Evolutionary conservation across 2,888 invertebrate species (phyloP).

Genomic region (Megamerina dolium): DNA sequence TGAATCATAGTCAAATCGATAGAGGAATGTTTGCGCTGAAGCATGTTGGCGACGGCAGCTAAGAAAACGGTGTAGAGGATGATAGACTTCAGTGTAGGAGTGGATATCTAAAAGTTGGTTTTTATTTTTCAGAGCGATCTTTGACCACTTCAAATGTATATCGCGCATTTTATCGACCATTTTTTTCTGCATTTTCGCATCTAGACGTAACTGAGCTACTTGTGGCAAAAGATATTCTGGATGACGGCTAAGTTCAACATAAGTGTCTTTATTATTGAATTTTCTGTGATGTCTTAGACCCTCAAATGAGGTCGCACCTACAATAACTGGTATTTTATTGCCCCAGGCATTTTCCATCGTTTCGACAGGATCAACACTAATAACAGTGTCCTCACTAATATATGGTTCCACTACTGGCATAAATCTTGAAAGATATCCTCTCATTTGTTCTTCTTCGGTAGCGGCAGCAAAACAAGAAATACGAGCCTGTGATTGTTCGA

Average conservation of each 20-base stretch:
- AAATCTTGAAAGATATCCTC: background rate
- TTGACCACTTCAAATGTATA: too few species aligned
- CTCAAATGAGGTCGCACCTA: slow-evolving; percentile 45
- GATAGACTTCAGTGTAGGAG: slow-evolving; percentile 32
- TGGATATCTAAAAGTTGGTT: too few species aligned
- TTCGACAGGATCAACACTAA: background rate
- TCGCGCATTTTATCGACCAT: slow-evolving; percentile 27
- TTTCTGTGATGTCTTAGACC: too few species aligned
- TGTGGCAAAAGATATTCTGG: slow-evolving; percentile 21
- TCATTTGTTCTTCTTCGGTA: slow-evolving; percentile 1
- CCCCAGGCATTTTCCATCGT: slow-evolving; percentile 34
- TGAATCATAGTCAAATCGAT: slow-evolving; percentile 44
- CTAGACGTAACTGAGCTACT: slow-evolving; percentile 6
- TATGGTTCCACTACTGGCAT: background rate
- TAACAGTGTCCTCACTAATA: background rate
- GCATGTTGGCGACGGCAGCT: slow-evolving; percentile 29
- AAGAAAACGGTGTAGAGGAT: slow-evolving; percentile 32
- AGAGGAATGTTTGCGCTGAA: slow-evolving; percentile 32
- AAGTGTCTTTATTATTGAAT: too few species aligned
- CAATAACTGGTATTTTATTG: slow-evolving; percentile 40
- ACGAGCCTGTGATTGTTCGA: slow-evolving; percentile 23
- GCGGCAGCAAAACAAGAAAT: slow-evolving; percentile 17
- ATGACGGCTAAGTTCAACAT: too few species aligned
- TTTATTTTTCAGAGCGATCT: too few species aligned
- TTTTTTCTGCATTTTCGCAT: slow-evolving; percentile 13